A percentile compares a stretch with the other conserved stretches of the same genome.
phyloP scores from a whole-genome alignment of 2,888 invertebrate genomes.

The Thyatira batis region DNA sequence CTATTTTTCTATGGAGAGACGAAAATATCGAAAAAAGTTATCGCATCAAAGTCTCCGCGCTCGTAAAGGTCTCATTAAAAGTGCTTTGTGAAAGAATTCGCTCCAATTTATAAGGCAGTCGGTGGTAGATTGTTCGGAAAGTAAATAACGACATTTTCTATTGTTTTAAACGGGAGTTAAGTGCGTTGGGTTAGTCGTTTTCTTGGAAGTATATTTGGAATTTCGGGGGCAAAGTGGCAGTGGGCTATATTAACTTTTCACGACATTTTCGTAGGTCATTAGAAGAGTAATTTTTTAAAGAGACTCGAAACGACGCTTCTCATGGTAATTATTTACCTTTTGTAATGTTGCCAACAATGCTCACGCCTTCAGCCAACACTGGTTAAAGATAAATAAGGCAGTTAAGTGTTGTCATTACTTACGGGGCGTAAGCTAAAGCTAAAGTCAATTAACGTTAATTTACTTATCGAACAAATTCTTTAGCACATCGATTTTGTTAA shows the following conservation, averaged over 20 bases:
- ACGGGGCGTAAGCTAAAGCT: neutral
- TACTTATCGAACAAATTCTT: neutral
- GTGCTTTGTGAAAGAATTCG: constrained; percentile 75
- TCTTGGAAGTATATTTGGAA: constrained; percentile 2
- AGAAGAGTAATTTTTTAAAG: neutral
- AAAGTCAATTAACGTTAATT: neutral
- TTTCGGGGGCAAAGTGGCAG: neutral
- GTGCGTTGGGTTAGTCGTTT: constrained; percentile 15
- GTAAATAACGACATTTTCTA: constrained; percentile 70
- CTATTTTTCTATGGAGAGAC: constrained; percentile 66
- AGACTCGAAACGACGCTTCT: neutral
- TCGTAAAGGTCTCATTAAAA: constrained; percentile 79
- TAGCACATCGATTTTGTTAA: neutral
- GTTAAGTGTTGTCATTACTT: neutral
- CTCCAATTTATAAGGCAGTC: constrained; percentile 75
- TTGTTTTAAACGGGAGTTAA: constrained; percentile 59
- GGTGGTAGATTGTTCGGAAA: constrained; percentile 62
- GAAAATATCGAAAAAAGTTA: constrained; percentile 80
- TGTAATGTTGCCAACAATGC: neutral
- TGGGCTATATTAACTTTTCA: neutral
- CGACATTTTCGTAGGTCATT: neutral
- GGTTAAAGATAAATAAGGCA: neutral
- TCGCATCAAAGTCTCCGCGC: constrained; percentile 74
- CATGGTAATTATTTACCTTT: neutral
- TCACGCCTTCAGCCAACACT: neutral